phyloP scores from a whole-genome alignment of 1,140 invertebrate genomes.

The Drosophila guanche region DNA sequence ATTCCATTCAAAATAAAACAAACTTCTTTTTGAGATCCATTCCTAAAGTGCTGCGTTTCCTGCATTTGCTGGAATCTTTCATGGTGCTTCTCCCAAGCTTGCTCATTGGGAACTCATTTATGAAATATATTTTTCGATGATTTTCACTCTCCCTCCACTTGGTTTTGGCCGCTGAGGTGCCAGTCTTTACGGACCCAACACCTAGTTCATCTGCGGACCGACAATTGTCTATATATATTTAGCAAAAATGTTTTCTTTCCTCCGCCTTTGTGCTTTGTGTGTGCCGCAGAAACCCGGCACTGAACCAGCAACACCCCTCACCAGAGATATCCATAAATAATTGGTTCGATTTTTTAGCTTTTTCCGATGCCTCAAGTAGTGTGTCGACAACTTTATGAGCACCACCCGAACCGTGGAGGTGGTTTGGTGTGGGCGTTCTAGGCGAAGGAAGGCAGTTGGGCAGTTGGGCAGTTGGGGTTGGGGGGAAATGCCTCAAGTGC shows the following conservation, averaged over 20 bases:
- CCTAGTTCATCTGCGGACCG: slow-evolving; percentile 44
- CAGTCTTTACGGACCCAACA: slow-evolving; percentile 1
- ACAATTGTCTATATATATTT: slow-evolving; percentile 70
- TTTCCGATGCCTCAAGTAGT: slow-evolving; percentile 49
- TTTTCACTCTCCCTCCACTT: slow-evolving; percentile 16
- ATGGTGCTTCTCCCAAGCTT: too few species aligned
- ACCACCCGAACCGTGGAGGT: slow-evolving; percentile 13
- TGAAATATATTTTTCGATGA: slow-evolving; percentile 29
- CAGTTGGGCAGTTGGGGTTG: not conserved
- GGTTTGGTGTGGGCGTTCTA: not conserved
- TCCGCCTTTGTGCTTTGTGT: slow-evolving; percentile 16
- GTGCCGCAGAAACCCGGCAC: slow-evolving; percentile 8
- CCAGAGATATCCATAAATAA: slow-evolving; percentile 71
- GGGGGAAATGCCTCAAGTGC: slow-evolving; percentile 30
- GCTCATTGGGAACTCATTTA: not conserved
- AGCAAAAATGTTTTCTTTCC: slow-evolving; percentile 56
- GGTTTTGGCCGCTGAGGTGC: not conserved
- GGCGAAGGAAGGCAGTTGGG: not conserved
- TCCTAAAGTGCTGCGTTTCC: too few species aligned
- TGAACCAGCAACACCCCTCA: slow-evolving; percentile 8
- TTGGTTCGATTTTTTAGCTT: slow-evolving; percentile 69
- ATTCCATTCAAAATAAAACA: too few species aligned
- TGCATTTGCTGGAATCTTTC: too few species aligned
- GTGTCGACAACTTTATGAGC: slow-evolving; percentile 73
- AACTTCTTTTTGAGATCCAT: too few species aligned